Evolutionary conservation across 2,888 invertebrate genomes (phyloP), one percentile per base, ranked within the genome.

Genomic region (Spatulosminthurus flaviceps): DNA sequence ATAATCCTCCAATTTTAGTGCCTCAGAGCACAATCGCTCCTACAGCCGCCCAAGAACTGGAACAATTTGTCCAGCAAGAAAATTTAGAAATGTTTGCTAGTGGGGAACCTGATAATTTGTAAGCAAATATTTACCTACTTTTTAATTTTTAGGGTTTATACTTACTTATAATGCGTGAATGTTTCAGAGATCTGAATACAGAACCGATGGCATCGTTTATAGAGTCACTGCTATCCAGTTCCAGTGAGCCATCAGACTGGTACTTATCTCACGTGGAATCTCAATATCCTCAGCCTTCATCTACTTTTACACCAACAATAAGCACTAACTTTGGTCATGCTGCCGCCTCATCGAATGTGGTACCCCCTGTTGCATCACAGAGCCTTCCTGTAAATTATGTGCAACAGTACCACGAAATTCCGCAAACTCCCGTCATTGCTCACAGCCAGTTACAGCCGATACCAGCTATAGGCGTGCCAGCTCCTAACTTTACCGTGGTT

Each of bases 31-130:
- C 5, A 13, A 11, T 51, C 19, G 19, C 60, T 16, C 76, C 61
- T 4, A 60, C 76, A n/a, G 76, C 61, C 28, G 76, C 76, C 19
- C 76, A 76, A 66, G 66, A 76, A 41, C 29, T 76, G 26, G 76
- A 28, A n/a, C 64, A 76, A 22, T 76, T 76, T 41, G 76, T 76
- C 22, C 76, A 64, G 16, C 61, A 76, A n/a, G 76, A 76, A 76
- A 76, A 76, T 66, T 66, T 76, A 29, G 76, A 76, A 66, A 76
- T 76, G 76, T 76, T 41, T 41, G 76, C 76, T 19, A 21, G 22
- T 19, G 69, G 34, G 11, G 64, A 64, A 19, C 29, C 29, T 21
- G 76, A 76, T 28, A 75, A 75, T 34, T 21, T 75, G 75, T 75
- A 29, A 60, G 75, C 24, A 51, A 60, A 5, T 21, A 4, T 73